phyloP scores from a whole-genome alignment of 2,888 invertebrate species.

The Cremastobaeus sp. region DNA sequence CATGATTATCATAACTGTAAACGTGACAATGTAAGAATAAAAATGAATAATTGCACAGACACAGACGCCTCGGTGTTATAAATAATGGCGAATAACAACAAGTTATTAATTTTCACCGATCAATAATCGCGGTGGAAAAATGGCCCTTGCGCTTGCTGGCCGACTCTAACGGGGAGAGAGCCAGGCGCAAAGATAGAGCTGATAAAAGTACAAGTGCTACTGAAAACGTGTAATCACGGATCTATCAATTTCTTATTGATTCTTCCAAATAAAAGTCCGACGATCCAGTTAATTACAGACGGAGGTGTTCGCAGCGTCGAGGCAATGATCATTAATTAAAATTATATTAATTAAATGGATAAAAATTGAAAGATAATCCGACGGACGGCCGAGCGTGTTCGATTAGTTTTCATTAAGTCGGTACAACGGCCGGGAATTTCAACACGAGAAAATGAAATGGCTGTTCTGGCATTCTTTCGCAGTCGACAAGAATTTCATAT shows the following conservation, averaged over 20 bases:
- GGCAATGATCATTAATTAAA: background rate
- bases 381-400: too few relatives aligned
- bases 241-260: slow-evolving; percentile 31
- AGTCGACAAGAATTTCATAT: too few relatives aligned
- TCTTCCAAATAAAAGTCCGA: slow-evolving; percentile 20
- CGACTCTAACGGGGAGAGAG: slow-evolving; percentile 24
- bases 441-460: too few relatives aligned
- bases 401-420: too few relatives aligned
- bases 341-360: too few relatives aligned
- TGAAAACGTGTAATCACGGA: slow-evolving; percentile 51
- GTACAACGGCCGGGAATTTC: too few relatives aligned
- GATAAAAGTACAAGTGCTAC: slow-evolving; percentile 45
- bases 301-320: background rate
- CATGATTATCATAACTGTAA: slow-evolving; percentile 31
- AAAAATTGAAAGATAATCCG: too few relatives aligned
- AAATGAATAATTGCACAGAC: slow-evolving; percentile 19
- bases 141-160: slow-evolving; percentile 6
- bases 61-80: slow-evolving; percentile 17
- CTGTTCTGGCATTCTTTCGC: too few relatives aligned
- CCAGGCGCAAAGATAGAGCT: slow-evolving; percentile 30
- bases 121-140: slow-evolving; percentile 27
- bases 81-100: slow-evolving; percentile 33
- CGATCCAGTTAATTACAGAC: slow-evolving; percentile 8
- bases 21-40: slow-evolving; percentile 12
- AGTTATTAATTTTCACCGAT: slow-evolving; percentile 46